Percentiles rank a stretch among this genome's conserved stretches.
Evolutionary conservation across 1,140 invertebrate species (phyloP).

Genomic region (Drosophila pseudoobscura): DNA sequence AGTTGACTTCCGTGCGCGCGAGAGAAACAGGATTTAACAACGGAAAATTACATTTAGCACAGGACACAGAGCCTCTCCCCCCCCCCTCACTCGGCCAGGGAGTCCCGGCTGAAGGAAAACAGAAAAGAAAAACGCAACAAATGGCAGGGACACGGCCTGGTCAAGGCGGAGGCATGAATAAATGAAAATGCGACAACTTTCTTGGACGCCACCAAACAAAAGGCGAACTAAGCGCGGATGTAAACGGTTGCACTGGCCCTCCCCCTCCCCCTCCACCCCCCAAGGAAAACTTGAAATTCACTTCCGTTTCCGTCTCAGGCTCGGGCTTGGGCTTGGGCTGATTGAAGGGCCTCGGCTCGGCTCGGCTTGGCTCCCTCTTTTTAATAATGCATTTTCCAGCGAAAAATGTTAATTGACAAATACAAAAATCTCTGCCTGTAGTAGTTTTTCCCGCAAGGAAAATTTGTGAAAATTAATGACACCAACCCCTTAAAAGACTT

Average conservation of each 20-base stretch:
- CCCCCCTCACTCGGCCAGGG: too few species aligned
- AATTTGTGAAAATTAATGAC: conserved; percentile 76
- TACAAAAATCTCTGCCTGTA: conserved; percentile 35
- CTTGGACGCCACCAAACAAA: conserved; percentile 47
- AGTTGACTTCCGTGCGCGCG: conserved; percentile 71
- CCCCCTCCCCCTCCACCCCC: neutral
- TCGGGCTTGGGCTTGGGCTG: conserved; percentile 26
- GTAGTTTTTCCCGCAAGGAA: conserved; percentile 39
- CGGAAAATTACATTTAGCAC: conserved; percentile 80
- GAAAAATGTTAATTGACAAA: conserved; percentile 58
- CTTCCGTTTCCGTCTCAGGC: conserved; percentile 58
- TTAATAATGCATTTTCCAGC: conserved; percentile 63
- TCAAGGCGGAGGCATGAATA: conserved; percentile 73
- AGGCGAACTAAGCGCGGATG: conserved; percentile 68
- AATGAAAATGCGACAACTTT: conserved; percentile 77
- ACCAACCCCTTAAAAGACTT: conserved; percentile 62
- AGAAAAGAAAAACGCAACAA: conserved; percentile 11
- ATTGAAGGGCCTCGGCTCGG: conserved; percentile 32
- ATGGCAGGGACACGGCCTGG: conserved; percentile 27
- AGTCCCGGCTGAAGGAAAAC: conserved; percentile 5
- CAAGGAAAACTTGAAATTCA: conserved; percentile 42
- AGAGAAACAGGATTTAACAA: conserved; percentile 79
- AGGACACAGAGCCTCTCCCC: conserved; percentile 35
- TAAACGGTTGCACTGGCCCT: conserved; percentile 60
- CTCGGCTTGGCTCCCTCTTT: conserved; percentile 10